Conservation (phyloP, 2,113 vertebrate species). For the Ochotona princeps region DNA sequence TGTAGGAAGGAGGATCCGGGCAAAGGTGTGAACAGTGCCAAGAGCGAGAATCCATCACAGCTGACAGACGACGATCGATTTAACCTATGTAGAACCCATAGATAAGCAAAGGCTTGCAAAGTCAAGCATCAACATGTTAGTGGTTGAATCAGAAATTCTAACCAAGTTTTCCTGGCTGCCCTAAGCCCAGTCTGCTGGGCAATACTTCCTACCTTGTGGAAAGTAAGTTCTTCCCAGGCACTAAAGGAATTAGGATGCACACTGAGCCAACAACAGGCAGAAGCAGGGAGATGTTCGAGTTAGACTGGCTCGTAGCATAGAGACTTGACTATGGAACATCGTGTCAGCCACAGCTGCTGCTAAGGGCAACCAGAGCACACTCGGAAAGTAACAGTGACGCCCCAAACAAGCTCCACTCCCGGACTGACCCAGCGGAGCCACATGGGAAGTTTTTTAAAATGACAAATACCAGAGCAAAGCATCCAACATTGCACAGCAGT, state of each 20-base stretch:
- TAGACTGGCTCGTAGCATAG: background rate
- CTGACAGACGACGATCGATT: background rate
- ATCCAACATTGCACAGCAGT: constrained; percentile 13
- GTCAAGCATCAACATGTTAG: background rate
- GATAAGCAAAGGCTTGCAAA: background rate
- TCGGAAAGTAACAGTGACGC: background rate
- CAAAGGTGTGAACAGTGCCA: background rate
- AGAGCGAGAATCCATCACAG: background rate
- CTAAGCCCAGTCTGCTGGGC: background rate
- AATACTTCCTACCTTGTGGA: background rate
- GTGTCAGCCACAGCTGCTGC: background rate
- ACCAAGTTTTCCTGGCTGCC: background rate
- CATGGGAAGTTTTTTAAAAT: background rate
- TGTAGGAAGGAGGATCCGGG: background rate
- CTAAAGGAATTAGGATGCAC: background rate
- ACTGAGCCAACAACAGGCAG: background rate
- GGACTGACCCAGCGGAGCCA: background rate
- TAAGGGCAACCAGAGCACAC: background rate
- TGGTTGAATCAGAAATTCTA: background rate
- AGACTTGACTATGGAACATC: background rate
- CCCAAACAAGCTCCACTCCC: background rate
- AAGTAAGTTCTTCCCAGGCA: background rate
- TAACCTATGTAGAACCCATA: background rate
- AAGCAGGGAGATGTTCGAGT: background rate
- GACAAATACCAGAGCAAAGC: background rate